Evolutionary conservation across 2,888 invertebrate genomes (phyloP).

Genomic region (Epiblema foenella): DNA sequence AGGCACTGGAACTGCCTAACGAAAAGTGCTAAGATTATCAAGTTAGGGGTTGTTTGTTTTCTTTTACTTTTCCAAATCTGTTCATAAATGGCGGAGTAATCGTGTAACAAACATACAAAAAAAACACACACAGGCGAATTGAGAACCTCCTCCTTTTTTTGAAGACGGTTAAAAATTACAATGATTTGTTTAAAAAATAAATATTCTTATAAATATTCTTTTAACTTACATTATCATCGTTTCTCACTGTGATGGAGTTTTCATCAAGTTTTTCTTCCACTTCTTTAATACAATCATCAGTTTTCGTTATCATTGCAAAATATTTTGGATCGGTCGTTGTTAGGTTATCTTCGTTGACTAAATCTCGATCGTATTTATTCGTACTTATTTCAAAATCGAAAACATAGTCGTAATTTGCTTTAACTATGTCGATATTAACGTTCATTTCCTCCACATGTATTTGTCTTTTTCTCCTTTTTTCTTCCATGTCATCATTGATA

Average conservation of each 20-base stretch:
- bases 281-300: conserved; percentile 29
- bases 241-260: not conserved
- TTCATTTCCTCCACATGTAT: conserved; percentile 35
- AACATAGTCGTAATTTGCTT: conserved; percentile 56
- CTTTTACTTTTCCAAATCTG: too few species aligned
- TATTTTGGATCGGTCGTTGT: conserved; percentile 59
- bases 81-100: too few species aligned
- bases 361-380: conserved; percentile 58
- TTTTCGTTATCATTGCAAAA: conserved; percentile 59
- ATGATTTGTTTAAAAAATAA: too few species aligned
- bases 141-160: too few species aligned
- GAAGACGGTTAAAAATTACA: too few species aligned
- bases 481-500: conserved; percentile 56
- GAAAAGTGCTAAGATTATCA: too few species aligned
- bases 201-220: too few species aligned
- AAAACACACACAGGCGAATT: too few species aligned
- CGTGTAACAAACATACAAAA: too few species aligned
- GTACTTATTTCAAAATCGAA: conserved; percentile 60
- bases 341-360: conserved; percentile 62
- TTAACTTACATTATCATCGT: conserved; percentile 11
- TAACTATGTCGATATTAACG: conserved; percentile 34
- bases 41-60: too few species aligned
- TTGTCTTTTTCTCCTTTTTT: conserved; percentile 47
- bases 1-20: too few species aligned
- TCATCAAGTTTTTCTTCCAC: not conserved